Evolutionary conservation across 2,113 vertebrate genomes (phyloP), one percentile per base, ranked within the genome.

Genomic region (Cacatua alba): DNA sequence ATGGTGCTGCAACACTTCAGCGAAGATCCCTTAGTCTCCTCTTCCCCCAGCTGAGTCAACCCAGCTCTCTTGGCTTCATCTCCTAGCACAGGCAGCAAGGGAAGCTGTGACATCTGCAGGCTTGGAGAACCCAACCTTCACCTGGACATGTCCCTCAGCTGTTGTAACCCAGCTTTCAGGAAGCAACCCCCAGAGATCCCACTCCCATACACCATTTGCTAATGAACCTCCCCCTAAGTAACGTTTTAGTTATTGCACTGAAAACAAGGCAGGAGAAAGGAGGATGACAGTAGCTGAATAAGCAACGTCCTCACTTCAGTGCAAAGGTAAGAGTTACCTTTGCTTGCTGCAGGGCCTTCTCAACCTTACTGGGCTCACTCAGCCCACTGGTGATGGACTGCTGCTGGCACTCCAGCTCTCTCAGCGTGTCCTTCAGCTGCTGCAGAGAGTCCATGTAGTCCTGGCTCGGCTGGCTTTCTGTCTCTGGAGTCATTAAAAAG

Each of bases 261-360:
- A 18, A 76, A 85, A n/a, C 24, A 64, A 31, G 25, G 25, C 39
- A 39, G 12, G 28, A 65, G 39, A 69, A 43, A 10, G 11, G 29
- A 51, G 7, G 23, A 10, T 9, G 29, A 9, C 17, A 18, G 29
- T 2, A n/a, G 8, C 7, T 18, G 9, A 90, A 46, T 4, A 76
- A 75, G 31, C 17, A 43, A 8, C 10, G 29, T 43, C 25, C 46
- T 88, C 3, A 0, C 48, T 57, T 52, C 44, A 62, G 35, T 2
- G 7, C 1, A 0, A 64, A 69, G 28, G 21, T 5, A 65, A 21
- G 52, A 80, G 72, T 91, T 96, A 98, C 98, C 98, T 98, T 98
- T 48, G 97, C 98, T 69, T 97, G 97, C 57, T 98, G 97, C 55
- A 99, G 96, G 17, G 98, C 98, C 2, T 81, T 97, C 85, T 99